Percentiles rank a stretch among this genome's conserved stretches.
These are phyloP conservation scores for Argya squamiceps DNA, from an alignment of 2,797 vertebrate genomes.

Conservation along the genomic window DNA sequence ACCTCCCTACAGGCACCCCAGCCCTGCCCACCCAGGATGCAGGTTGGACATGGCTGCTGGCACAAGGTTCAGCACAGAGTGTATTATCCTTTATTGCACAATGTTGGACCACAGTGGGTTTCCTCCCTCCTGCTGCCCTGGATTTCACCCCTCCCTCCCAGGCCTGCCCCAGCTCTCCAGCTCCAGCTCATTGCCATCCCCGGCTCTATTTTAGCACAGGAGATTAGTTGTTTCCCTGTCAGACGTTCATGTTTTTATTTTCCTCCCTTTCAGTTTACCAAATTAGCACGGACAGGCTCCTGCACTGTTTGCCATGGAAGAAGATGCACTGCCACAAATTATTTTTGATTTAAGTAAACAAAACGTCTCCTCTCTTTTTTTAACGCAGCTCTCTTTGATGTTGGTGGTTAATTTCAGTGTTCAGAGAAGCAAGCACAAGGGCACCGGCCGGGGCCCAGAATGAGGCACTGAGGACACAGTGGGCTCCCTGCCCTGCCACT, in stretches of 20 bases:
- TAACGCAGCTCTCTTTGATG: background rate
- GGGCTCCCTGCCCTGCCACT: background rate
- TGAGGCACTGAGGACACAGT: fast-evolving
- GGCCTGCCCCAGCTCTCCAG: background rate
- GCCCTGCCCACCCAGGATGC: background rate
- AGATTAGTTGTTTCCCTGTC: background rate
- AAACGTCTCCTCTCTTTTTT: background rate
- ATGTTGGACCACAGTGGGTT: background rate
- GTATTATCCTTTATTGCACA: background rate
- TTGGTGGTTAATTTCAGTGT: background rate
- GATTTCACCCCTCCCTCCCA: background rate
- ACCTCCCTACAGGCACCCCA: background rate
- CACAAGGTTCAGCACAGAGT: fast-evolving
- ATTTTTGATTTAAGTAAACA: conserved; percentile 47
- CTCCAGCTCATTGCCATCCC: background rate
- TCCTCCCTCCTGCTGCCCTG: background rate
- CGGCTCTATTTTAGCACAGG: background rate
- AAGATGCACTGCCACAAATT: background rate
- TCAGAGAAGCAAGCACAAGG: fast-evolving
- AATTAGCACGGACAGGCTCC: background rate
- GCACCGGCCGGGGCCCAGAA: background rate
- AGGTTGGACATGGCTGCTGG: background rate
- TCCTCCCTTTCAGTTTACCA: conserved; percentile 26
- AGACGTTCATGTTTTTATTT: conserved; percentile 11
- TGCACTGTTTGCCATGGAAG: conserved; percentile 47